Conservation (phyloP, 2,113 vertebrate species). For the Grammomys dolichurus region DNA sequence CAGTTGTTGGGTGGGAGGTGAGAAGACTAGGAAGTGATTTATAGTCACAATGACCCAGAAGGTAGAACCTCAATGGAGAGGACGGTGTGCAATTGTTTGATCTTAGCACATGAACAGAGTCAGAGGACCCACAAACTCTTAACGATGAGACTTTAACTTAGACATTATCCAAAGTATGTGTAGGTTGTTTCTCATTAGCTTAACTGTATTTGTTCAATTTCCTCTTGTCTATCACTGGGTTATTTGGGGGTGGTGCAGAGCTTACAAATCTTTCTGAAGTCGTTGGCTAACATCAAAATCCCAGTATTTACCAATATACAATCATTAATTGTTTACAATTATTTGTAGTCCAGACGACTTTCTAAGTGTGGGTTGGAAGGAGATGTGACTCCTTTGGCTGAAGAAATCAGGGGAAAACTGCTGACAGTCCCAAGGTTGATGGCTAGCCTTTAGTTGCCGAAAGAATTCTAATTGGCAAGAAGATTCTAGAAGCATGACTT, state of each 20-base stretch:
- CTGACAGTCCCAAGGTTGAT: neutral
- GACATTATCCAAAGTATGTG: neutral
- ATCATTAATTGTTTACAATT: constrained; percentile 6
- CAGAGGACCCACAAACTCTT: neutral
- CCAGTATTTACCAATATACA: neutral
- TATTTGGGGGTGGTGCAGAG: neutral
- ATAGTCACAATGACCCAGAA: neutral
- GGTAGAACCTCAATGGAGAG: neutral
- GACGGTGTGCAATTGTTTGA: neutral
- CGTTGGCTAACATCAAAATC: constrained; percentile 4
- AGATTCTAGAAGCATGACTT: neutral
- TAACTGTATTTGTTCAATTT: neutral
- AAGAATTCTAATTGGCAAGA: neutral
- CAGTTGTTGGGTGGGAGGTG: neutral
- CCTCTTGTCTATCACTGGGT: neutral
- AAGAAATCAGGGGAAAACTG: neutral
- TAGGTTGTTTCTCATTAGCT: constrained; percentile 18
- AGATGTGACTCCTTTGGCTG: neutral
- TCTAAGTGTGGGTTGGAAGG: neutral
- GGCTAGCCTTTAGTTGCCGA: neutral
- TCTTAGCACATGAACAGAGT: neutral
- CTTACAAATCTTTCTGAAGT: constrained; percentile 21
- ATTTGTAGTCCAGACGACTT: neutral
- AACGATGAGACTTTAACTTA: neutral
- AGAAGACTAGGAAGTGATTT: constrained; percentile 3